phyloP scores from a whole-genome alignment of 2,888 invertebrate species.

The Tryphoninae sp. region DNA sequence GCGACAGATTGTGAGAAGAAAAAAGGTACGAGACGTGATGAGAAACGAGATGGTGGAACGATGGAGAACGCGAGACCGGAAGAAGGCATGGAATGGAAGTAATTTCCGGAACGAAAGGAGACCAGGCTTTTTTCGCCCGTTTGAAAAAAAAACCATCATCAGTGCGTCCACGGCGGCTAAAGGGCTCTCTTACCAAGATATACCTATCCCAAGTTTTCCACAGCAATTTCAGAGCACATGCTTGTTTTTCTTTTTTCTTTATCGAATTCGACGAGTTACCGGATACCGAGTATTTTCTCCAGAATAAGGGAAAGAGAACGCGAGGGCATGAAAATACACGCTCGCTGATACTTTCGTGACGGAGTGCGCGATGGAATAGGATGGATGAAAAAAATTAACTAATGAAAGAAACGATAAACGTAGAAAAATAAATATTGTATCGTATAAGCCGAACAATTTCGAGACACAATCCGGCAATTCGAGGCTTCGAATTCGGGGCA shows the following conservation, averaged over 20 bases:
- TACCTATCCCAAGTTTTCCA: conserved; percentile 50
- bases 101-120: conserved; percentile 75
- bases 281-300: conserved; percentile 45
- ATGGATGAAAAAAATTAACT: not conserved
- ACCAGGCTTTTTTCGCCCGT: conserved; percentile 54
- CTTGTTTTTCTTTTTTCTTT: conserved; percentile 27
- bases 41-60: conserved; percentile 45
- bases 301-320: conserved; percentile 31
- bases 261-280: conserved; percentile 52
- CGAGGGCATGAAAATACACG: conserved; percentile 15
- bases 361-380: not conserved
- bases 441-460: not conserved
- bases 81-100: conserved; percentile 71
- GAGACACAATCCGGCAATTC: not conserved
- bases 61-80: conserved; percentile 58
- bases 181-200: conserved; percentile 30
- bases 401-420: not conserved
- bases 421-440: not conserved
- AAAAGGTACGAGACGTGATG: conserved; percentile 43
- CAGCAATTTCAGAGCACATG: conserved; percentile 49
- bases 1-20: conserved; percentile 51
- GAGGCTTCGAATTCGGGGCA: no score
- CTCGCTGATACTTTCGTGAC: conserved; percentile 25
- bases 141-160: conserved; percentile 58
- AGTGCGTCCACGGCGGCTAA: conserved; percentile 49